A percentile compares a stretch with the other conserved stretches of the same genome.
Evolutionary conservation across 2,113 vertebrate species (phyloP).

Genomic region (human (Homo sapiens)): DNA sequence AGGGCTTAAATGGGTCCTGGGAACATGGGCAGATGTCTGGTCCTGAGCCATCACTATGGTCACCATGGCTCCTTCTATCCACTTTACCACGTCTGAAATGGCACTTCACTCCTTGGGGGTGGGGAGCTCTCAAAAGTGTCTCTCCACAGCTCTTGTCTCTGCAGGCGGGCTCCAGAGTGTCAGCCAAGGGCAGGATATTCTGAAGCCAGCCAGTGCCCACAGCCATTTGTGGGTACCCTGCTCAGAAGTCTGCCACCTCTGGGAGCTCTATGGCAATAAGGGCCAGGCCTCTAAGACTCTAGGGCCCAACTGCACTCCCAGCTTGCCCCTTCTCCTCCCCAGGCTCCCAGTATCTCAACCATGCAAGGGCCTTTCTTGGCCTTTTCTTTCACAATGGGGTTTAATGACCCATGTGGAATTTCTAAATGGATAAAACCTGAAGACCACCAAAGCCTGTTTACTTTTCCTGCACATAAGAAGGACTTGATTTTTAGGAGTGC

Average conservation of each 20-base stretch:
- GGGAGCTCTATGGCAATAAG: not conserved
- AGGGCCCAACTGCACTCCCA: not conserved
- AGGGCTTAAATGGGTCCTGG: not conserved
- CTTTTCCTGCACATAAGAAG: not conserved
- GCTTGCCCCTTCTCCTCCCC: not conserved
- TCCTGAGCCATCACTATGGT: not conserved
- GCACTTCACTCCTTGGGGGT: not conserved
- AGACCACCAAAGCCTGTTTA: not conserved
- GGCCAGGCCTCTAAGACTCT: no score
- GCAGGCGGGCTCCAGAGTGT: not conserved
- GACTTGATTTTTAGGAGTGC: constrained; percentile 30
- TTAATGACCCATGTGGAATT: not conserved
- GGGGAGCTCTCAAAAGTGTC: not conserved
- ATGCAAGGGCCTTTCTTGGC: not conserved
- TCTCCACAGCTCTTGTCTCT: not conserved
- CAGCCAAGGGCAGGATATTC: not conserved
- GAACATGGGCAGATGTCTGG: not conserved
- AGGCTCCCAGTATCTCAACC: not conserved
- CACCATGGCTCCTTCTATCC: not conserved
- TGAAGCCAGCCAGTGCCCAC: not conserved
- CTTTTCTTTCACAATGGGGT: not conserved
- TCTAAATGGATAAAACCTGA: not conserved
- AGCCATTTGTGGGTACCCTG: not conserved
- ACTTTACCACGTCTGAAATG: not conserved
- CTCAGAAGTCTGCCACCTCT: not conserved